Evolutionary conservation across 2,113 vertebrate species (phyloP).

Genomic region (Ailuropoda melanoleuca): DNA sequence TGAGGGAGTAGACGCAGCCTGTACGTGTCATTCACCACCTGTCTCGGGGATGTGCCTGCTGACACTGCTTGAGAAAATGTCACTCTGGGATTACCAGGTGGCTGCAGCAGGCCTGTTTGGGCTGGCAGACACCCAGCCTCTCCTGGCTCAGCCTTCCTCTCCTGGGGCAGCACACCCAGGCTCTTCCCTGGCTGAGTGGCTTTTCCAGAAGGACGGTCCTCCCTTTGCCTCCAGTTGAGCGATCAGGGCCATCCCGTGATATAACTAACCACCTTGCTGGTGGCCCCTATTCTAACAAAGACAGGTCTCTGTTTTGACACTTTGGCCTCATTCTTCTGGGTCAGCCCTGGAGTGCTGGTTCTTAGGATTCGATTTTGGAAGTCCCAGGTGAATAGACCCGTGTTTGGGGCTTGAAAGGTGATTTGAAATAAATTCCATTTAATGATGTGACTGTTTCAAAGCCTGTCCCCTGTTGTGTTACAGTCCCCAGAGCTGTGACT

Average conservation of each 20-base stretch:
- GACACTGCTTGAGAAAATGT: background rate
- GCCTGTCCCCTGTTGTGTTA: background rate
- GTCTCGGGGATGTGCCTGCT: background rate
- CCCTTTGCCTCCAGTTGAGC: background rate
- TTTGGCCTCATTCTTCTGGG: background rate
- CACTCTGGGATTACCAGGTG: background rate
- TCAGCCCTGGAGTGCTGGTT: background rate
- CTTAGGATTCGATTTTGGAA: background rate
- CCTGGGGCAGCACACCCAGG: background rate
- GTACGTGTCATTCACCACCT: fast-evolving
- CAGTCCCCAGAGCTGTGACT: background rate
- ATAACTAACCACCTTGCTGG: background rate
- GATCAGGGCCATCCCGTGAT: background rate
- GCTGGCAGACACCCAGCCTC: too few species aligned
- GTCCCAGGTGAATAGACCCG: too few species aligned
- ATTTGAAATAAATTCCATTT: background rate
- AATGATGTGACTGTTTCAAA: background rate
- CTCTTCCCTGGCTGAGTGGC: background rate
- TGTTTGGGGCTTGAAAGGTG: background rate
- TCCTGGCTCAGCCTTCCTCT: background rate
- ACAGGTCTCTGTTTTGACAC: too few species aligned
- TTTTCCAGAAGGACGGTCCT: background rate
- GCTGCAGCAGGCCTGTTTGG: background rate
- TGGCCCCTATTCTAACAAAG: background rate
- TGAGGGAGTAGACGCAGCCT: background rate